These are phyloP conservation scores for Clarias pachynema DNA, from an alignment of 2,797 vertebrate species.

Conservation along the genomic window DNA sequence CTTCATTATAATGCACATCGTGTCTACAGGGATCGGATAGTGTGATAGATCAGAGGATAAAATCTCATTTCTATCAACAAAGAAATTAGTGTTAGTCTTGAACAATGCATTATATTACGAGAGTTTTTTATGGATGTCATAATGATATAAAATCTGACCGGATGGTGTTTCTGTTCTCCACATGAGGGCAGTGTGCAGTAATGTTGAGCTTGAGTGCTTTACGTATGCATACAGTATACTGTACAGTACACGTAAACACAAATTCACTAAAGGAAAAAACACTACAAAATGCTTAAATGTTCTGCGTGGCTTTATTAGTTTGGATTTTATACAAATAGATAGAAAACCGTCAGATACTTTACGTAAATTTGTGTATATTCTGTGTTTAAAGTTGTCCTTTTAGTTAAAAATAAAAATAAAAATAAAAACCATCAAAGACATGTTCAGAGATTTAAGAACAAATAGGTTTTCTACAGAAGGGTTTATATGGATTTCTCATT, in stretches of 20 bases:
- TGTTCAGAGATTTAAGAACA: conserved; percentile 16
- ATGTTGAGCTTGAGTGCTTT: background rate
- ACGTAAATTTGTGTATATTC: conserved; percentile 15
- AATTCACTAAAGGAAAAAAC: background rate
- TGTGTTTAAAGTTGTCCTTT: background rate
- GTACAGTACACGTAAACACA: background rate
- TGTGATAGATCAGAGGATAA: background rate
- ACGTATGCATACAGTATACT: too few species aligned
- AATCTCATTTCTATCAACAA: background rate
- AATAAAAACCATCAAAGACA: background rate
- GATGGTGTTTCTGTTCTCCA: conserved; percentile 40
- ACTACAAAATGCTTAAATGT: conserved; percentile 17
- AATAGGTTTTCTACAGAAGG: conserved; percentile 18
- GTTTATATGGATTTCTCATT: background rate
- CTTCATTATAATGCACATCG: background rate
- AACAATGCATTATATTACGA: background rate
- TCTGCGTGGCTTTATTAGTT: conserved; percentile 55
- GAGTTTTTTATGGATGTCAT: background rate
- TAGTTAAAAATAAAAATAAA: background rate
- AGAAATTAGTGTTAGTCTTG: background rate
- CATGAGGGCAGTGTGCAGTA: conserved; percentile 62
- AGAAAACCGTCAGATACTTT: conserved; percentile 52
- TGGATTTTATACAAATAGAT: conserved; percentile 61
- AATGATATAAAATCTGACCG: background rate
- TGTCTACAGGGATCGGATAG: background rate